Evolutionary conservation across 2,888 invertebrate species (phyloP), one percentile per base, ranked within the genome.

Genomic region (Hartigia nigra): DNA sequence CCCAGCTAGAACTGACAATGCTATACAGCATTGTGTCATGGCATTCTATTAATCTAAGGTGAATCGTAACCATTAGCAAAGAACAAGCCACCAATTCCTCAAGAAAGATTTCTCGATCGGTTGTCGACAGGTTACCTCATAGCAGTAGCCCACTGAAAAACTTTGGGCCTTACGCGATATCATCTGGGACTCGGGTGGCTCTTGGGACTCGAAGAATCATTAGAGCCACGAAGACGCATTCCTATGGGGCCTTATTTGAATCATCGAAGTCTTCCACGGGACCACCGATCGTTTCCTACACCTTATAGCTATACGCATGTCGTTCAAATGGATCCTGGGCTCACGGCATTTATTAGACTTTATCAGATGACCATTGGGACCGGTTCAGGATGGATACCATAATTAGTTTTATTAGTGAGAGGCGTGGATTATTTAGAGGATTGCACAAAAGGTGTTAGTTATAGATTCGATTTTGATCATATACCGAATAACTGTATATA

Each of bases 361-460:
- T 86, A 88, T 88, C 86, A 83, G 86, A 87, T 86, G 85, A 84
- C 81, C 82, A 84, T 85, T 87, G 82, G 81, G 80, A 81, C 80
- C 81, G 82, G 80, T 75, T 69, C 79, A 82, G 81, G 79, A 85
- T 82, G 83, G 83, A 86, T 87, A 84, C 84, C 81, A 77, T 86
- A 85, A 86, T 87, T 87, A 86, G 86, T 87, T 87, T 88, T 86
- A 87, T 86, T 84, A 84, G 77, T 81, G 81, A 77, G 80, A 76
- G 81, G 81, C 77, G 81, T 69, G 34, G 74, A 76, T 74, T 79
- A 76, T 79, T 34, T 31, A 12, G 69, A 74, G 37, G 78, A 79
- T 76, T 76, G 78, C 78, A 79, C 74, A 76, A 79, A 55, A 79
- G 78, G 69, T 14, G 74, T 55, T 35, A 74, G 9, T 23, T 1